Evolutionary conservation across 2,888 invertebrate genomes (phyloP).

Genomic region (Orgyia antiqua): DNA sequence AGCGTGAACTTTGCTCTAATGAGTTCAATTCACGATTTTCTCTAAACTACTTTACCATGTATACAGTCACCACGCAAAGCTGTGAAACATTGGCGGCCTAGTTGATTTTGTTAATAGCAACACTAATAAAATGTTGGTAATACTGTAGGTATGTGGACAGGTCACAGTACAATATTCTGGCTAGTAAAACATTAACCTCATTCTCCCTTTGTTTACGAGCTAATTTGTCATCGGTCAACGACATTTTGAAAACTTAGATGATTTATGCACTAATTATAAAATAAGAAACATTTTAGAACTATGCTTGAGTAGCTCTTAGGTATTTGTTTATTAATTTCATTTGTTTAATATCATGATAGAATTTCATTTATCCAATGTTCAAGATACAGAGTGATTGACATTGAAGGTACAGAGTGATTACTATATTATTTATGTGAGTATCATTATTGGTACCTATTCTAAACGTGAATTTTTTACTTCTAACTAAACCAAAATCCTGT

Average conservation of each 20-base stretch:
- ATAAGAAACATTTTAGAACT: no score
- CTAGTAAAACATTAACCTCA: conserved; percentile 33
- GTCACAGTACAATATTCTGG: conserved; percentile 30
- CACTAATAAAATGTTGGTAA: conserved; percentile 8
- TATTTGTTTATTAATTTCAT: no score
- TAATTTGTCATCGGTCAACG: conserved; percentile 23
- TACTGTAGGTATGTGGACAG: conserved; percentile 31
- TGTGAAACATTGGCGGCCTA: conserved; percentile 13
- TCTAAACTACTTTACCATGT: not conserved
- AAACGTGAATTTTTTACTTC: no score
- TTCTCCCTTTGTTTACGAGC: conserved; percentile 28
- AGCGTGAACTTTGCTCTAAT: no score
- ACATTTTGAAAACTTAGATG: conserved; percentile 28
- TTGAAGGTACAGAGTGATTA: no score
- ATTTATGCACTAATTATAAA: conserved; percentile 25
- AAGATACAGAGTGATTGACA: no score
- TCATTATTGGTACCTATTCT: no score
- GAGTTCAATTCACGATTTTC: conserved; percentile 17
- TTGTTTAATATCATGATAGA: no score
- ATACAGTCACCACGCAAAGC: not conserved
- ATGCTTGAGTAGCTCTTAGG: no score
- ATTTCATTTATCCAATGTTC: no score
- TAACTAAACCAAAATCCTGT: no score
- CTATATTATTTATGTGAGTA: no score
- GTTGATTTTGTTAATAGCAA: conserved; percentile 7